A percentile compares a stretch with the other conserved stretches of the same genome.
phyloP scores from a whole-genome alignment of 2,113 vertebrate genomes.

The Ptilorrhoa leucosticta region DNA sequence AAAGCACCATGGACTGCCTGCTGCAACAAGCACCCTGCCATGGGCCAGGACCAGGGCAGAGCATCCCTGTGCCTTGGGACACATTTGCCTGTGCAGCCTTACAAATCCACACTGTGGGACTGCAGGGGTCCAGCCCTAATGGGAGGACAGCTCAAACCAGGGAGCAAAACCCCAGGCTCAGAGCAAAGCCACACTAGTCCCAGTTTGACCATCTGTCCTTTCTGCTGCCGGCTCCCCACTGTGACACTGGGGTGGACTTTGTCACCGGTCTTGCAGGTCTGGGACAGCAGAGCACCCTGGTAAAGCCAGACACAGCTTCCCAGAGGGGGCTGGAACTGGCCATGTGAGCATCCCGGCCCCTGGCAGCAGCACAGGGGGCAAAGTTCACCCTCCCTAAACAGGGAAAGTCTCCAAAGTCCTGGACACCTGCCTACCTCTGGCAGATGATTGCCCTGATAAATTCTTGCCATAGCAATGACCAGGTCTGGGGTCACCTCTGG shows the following conservation, averaged over 20 bases:
- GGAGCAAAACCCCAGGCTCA: not conserved
- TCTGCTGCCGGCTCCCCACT: not conserved
- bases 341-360: not conserved
- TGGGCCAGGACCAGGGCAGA: not conserved
- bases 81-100: not conserved
- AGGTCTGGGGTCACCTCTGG: not conserved
- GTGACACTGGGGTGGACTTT: not conserved
- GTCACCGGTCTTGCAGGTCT: accelerated
- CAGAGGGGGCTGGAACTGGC: not conserved
- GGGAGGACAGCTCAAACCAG: not conserved
- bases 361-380: not conserved
- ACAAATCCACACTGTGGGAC: not conserved
- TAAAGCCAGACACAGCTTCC: not conserved
- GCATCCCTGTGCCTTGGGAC: not conserved
- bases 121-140: not conserved
- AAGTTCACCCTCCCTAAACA: not conserved
- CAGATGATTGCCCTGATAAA: not conserved
- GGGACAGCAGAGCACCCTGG: not conserved
- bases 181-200: not conserved
- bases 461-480: not conserved
- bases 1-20: not conserved
- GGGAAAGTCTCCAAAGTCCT: not conserved
- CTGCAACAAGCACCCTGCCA: not conserved
- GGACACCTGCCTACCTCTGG: not conserved
- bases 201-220: not conserved